Evolutionary conservation across 2,797 vertebrate genomes (phyloP).

Genomic region (Nothura maculosa): DNA sequence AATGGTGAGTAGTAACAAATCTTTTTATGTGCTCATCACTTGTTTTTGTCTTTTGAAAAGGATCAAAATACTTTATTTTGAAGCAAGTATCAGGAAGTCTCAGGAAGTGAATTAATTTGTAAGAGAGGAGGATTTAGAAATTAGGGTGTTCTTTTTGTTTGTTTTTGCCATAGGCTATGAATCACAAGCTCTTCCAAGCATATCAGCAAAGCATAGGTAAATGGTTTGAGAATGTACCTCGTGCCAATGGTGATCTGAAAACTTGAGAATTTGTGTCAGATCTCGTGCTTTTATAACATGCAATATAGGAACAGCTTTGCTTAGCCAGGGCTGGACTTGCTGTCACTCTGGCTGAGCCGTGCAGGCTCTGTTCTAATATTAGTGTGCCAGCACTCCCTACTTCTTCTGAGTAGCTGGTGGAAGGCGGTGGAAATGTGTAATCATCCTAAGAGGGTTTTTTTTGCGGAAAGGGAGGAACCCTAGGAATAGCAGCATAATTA

Average conservation of each 20-base stretch:
- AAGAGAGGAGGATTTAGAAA: background rate
- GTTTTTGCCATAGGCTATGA: background rate
- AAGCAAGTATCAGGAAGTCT: background rate
- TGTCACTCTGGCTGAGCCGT: background rate
- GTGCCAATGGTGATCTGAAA: background rate
- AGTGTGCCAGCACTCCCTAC: background rate
- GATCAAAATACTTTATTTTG: background rate
- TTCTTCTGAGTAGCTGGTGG: background rate
- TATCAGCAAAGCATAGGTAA: background rate
- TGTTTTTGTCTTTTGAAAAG: background rate
- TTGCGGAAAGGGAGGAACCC: background rate
- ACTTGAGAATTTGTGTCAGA: background rate
- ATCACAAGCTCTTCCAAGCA: background rate
- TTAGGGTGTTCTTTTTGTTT: background rate
- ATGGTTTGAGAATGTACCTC: background rate
- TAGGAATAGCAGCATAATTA: background rate
- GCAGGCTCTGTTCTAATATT: background rate
- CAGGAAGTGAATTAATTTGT: background rate
- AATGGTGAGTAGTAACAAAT: background rate
- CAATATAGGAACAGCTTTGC: background rate
- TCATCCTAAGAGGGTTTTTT: background rate
- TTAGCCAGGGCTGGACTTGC: background rate
- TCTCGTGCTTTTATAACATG: background rate
- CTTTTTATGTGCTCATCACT: background rate
- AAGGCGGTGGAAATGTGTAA: rapidly evolving